Percentiles rank a stretch among this genome's conserved stretches.
Evolutionary conservation across 2,888 invertebrate species (phyloP).

Genomic region (Clivina fossor): DNA sequence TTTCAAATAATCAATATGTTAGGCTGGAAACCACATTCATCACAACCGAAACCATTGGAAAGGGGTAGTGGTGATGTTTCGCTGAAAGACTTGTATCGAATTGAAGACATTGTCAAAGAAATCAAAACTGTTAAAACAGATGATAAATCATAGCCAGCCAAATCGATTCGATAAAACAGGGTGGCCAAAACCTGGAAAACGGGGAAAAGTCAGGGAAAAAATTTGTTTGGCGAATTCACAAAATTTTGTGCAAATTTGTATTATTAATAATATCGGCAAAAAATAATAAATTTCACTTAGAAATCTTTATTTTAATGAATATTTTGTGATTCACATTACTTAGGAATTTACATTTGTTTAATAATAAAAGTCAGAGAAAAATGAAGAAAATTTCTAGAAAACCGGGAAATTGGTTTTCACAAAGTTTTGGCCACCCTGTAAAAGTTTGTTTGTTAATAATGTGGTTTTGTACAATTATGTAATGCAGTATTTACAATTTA

Average conservation of each 20-base stretch:
- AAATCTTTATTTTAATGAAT: too few species aligned
- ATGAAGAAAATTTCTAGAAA: too few species aligned
- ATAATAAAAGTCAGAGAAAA: too few species aligned
- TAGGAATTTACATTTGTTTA: too few species aligned
- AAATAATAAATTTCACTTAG: slow-evolving; percentile 43
- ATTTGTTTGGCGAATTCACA: too few species aligned
- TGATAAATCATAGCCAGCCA: too few species aligned
- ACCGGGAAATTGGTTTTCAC: too few species aligned
- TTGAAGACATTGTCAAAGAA: slow-evolving; percentile 69
- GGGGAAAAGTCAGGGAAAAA: neutral
- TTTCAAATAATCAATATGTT: slow-evolving; percentile 91
- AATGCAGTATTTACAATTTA: neutral
- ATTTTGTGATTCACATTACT: too few species aligned
- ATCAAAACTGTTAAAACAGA: slow-evolving; percentile 59
- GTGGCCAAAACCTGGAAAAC: neutral
- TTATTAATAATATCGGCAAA: too few species aligned
- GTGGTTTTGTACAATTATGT: slow-evolving; percentile 14
- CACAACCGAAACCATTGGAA: slow-evolving; percentile 77
- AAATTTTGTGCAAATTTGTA: too few species aligned
- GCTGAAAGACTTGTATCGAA: slow-evolving; percentile 75
- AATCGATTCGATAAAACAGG: neutral
- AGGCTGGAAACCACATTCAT: slow-evolving; percentile 95
- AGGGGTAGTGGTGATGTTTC: slow-evolving; percentile 84
- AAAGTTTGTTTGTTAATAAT: slow-evolving; percentile 17
- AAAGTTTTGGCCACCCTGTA: too few species aligned